Evolutionary conservation across 2,888 invertebrate species (phyloP), one percentile per base, ranked within the genome.

Genomic region (Hirtodrosophila histrioides): DNA sequence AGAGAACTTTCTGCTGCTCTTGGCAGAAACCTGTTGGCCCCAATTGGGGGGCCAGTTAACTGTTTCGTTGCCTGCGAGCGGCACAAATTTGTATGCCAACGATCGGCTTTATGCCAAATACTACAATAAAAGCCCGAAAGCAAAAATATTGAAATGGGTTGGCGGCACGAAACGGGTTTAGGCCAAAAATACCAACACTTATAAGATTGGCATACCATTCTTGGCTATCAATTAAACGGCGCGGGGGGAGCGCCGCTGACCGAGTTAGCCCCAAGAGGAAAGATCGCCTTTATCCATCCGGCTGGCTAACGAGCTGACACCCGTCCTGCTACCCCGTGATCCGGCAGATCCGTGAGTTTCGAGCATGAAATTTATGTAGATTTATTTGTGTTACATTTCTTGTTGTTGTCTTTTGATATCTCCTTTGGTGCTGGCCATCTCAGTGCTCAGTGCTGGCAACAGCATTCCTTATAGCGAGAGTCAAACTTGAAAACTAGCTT

Each of bases 381-480:
- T 86, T 86, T 84, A 81, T 86, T 80, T 86, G 76, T 86, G 78
- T 80, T 86, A 73, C 84, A 86, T 70, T 83, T 83, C 57, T 64
- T 2, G 36, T 4, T 31, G 31, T 31, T 31, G 9, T 6, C 50
- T 29, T 65, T 71, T 73, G 76, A 76, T 78, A 71, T 81, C 76
- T 82, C 69, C 75, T 55, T 69, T 61, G 40, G 24, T 46, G 44
- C 40, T 24, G 8, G 23, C 54, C 48, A 62, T 69, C 75, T 75
- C 23, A 23, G 11, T 31, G 43, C 75, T 75, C 23, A 23, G 11
- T 31, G 43, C 8, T 51, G 65, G 53, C 48, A 78, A 61, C 85
- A 65, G 54, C 85, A 83, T 83, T 85, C 85, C 82, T 73, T 55
- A 27, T 55, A 55, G 63, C 78, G 70, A 80, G 64, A 73, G 51